phyloP scores from a whole-genome alignment of 2,888 invertebrate genomes.

The Flexamia atlantica region DNA sequence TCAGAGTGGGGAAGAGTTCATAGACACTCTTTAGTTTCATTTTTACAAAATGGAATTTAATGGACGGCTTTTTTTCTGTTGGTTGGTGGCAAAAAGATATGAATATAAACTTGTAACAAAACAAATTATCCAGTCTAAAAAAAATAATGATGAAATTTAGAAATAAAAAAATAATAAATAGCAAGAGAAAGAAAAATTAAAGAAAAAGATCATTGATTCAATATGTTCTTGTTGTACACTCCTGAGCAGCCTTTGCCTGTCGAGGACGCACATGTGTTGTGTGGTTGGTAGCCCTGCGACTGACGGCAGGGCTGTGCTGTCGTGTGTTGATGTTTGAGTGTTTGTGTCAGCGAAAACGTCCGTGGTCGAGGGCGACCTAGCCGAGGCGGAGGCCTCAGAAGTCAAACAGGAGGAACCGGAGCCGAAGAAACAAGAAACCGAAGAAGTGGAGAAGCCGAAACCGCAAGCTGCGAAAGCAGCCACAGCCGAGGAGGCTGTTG shows the following conservation, averaged over 20 bases:
- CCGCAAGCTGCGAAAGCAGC: slow-evolving; percentile 20
- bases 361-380: slow-evolving; percentile 57
- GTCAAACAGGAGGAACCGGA: slow-evolving; percentile 27
- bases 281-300: slow-evolving; percentile 31
- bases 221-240: too few relatives aligned
- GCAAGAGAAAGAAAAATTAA: too few relatives aligned
- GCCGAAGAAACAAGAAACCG: slow-evolving; percentile 13
- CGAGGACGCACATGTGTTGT: slow-evolving; percentile 39
- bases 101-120: too few relatives aligned
- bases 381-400: slow-evolving; percentile 27
- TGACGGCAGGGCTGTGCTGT: slow-evolving; percentile 59
- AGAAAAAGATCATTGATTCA: too few relatives aligned
- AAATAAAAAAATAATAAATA: too few relatives aligned
- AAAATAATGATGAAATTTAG: too few relatives aligned
- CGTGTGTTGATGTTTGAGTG: slow-evolving; percentile 64
- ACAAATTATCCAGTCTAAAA: too few relatives aligned
- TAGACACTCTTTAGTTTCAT: too few relatives aligned
- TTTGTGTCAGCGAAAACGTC: slow-evolving; percentile 64
- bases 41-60: too few relatives aligned
- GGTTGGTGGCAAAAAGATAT: too few relatives aligned
- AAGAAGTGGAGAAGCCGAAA: slow-evolving; percentile 50
- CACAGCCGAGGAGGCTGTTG: slow-evolving; percentile 26
- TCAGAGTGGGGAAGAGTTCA: too few relatives aligned
- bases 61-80: too few relatives aligned
- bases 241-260: slow-evolving; percentile 47